A percentile compares a stretch with the other conserved stretches of the same genome.
Evolutionary conservation across 2,888 invertebrate species (phyloP).

Genomic region (Drosophila paucipuncta): DNA sequence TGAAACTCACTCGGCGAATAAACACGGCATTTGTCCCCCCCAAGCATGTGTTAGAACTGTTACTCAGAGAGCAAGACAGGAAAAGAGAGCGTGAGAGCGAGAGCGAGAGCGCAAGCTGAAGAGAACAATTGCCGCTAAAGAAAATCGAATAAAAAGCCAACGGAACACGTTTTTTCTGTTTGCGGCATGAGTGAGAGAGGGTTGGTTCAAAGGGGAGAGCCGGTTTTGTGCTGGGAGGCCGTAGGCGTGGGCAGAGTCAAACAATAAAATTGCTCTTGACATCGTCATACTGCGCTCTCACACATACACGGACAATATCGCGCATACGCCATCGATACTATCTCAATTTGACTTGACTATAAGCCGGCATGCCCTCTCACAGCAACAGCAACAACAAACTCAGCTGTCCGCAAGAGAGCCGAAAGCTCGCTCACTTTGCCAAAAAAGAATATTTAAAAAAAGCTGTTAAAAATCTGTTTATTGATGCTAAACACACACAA

Average conservation of each 20-base stretch:
- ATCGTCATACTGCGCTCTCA: conserved; percentile 37
- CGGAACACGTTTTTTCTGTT: conserved; percentile 42
- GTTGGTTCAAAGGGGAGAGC: background rate
- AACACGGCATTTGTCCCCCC: conserved; percentile 28
- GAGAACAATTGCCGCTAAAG: conserved; percentile 16
- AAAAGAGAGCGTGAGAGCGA: conserved; percentile 4
- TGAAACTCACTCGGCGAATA: conserved; percentile 34
- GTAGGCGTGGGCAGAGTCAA: conserved; percentile 57
- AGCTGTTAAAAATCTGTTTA: conserved; percentile 62
- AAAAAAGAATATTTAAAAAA: conserved; percentile 5
- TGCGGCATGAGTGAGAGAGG: conserved; percentile 12
- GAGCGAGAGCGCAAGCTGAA: conserved; percentile 16
- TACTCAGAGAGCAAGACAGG: conserved; percentile 31
- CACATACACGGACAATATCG: conserved; percentile 34
- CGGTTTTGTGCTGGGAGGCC: conserved; percentile 27
- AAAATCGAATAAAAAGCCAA: conserved; percentile 18
- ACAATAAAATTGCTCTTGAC: conserved; percentile 19
- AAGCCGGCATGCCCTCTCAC: conserved; percentile 59
- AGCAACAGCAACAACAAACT: conserved; percentile 59
- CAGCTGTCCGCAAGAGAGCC: conserved; percentile 50
- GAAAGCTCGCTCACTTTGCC: conserved; percentile 50
- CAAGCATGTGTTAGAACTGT: conserved; percentile 71
- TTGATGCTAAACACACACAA: conserved; percentile 25
- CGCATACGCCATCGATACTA: conserved; percentile 54
- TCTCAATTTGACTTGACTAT: conserved; percentile 16